These are phyloP conservation scores for Aselliscus stoliczkanus DNA, from an alignment of 2,797 vertebrate species.

Conservation along the genomic window DNA sequence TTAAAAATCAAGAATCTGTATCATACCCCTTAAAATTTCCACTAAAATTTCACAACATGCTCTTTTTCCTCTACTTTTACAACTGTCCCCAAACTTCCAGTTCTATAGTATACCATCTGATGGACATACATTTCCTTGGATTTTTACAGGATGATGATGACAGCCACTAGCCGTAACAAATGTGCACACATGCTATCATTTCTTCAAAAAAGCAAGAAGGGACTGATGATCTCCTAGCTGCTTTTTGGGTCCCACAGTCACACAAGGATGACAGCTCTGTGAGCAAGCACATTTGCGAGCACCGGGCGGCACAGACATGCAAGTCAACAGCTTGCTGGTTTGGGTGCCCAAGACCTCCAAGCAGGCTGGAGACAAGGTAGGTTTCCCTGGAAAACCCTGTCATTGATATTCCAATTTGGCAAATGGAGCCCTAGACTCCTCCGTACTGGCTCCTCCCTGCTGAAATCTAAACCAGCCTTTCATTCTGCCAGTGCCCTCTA, in stretches of 20 bases:
- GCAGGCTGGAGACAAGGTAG: too few relatives aligned
- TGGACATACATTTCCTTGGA: neutral
- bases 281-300: too few relatives aligned
- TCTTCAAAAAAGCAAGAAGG: neutral
- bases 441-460: neutral
- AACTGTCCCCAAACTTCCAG: neutral
- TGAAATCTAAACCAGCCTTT: neutral
- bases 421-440: too few relatives aligned
- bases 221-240: too few relatives aligned
- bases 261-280: too few relatives aligned
- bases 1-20: constrained; percentile 8
- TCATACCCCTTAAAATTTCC: neutral
- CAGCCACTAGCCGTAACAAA: neutral
- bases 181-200: neutral
- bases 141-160: neutral
- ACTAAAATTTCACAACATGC: neutral
- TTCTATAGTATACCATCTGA: neutral
- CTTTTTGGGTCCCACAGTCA: too few relatives aligned
- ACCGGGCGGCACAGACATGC: too few relatives aligned
- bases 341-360: too few relatives aligned
- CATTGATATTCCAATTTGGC: too few relatives aligned
- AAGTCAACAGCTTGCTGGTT: too few relatives aligned
- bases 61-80: neutral
- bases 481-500: neutral
- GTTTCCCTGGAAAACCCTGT: too few relatives aligned